Evolutionary conservation across 1,140 invertebrate species (phyloP).

Genomic region (Octopus sinensis): DNA sequence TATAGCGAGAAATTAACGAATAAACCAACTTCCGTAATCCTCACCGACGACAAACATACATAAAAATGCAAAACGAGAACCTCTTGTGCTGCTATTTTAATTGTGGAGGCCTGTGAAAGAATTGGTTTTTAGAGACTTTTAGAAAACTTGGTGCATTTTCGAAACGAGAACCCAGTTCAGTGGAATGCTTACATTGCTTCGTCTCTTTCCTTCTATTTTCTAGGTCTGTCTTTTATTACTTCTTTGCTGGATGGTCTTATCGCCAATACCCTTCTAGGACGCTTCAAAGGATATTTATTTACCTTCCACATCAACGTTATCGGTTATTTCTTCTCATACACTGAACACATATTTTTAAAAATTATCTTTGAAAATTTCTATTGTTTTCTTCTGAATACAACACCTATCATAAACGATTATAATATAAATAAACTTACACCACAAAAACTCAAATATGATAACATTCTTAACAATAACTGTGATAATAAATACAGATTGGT

Average conservation of each 20-base stretch:
- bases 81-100: constrained; percentile 34
- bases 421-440: too few species aligned
- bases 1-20: neutral
- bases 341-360: too few species aligned
- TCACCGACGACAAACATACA: neutral
- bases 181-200: constrained; percentile 59
- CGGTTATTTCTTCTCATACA: constrained; percentile 49
- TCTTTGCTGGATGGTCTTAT: constrained; percentile 60
- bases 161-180: constrained; percentile 54
- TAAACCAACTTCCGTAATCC: neutral
- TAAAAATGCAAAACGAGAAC: neutral
- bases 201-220: constrained; percentile 56
- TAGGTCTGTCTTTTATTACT: constrained; percentile 58
- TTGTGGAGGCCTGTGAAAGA: constrained; percentile 59
- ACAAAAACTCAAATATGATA: too few species aligned
- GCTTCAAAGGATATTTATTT: constrained; percentile 56
- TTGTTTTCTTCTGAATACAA: too few species aligned
- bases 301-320: constrained; percentile 56
- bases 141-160: constrained; percentile 61
- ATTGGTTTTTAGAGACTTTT: constrained; percentile 61
- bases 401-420: too few species aligned
- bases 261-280: constrained; percentile 57
- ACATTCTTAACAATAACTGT: too few species aligned
- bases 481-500: too few species aligned
- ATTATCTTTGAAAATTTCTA: too few species aligned